Evolutionary conservation across 2,888 invertebrate genomes (phyloP).

Genomic region (Julus scanicus): DNA sequence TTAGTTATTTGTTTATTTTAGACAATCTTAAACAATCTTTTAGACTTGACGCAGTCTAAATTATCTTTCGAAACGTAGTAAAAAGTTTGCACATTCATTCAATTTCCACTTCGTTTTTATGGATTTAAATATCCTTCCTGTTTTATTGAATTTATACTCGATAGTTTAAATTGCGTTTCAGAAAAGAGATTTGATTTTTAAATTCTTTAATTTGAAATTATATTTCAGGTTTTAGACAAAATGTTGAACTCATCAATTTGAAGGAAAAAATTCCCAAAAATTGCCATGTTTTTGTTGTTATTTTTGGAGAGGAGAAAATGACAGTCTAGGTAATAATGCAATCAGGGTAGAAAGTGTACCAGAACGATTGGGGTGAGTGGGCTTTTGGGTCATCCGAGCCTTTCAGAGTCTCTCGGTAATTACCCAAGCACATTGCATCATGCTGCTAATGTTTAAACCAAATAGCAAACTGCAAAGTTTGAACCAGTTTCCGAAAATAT

Average conservation of each 20-base stretch:
- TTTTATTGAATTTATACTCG: not conserved
- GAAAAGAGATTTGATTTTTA: not conserved
- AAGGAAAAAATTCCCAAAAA: not conserved
- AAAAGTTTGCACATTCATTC: too few relatives aligned
- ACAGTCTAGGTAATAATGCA: conserved; percentile 29
- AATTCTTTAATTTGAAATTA: not conserved
- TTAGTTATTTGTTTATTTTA: not conserved
- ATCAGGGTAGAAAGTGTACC: conserved; percentile 45
- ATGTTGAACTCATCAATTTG: not conserved
- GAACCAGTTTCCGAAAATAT: not conserved
- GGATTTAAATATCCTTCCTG: not conserved
- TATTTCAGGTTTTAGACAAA: not conserved
- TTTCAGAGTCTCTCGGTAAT: not conserved
- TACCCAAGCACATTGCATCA: conserved; percentile 40
- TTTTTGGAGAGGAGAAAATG: not conserved
- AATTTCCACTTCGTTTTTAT: not conserved
- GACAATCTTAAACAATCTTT: not conserved
- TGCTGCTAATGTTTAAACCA: conserved; percentile 34
- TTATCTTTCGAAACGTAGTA: too few relatives aligned
- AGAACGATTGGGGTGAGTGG: conserved; percentile 44
- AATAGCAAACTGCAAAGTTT: conserved; percentile 3
- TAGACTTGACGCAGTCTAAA: too few relatives aligned
- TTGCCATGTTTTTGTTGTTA: not conserved
- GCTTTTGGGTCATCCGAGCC: conserved; percentile 43
- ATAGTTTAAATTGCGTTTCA: not conserved